Evolutionary conservation across 2,888 invertebrate species (phyloP).

Genomic region (Blastobasis lacticolella): DNA sequence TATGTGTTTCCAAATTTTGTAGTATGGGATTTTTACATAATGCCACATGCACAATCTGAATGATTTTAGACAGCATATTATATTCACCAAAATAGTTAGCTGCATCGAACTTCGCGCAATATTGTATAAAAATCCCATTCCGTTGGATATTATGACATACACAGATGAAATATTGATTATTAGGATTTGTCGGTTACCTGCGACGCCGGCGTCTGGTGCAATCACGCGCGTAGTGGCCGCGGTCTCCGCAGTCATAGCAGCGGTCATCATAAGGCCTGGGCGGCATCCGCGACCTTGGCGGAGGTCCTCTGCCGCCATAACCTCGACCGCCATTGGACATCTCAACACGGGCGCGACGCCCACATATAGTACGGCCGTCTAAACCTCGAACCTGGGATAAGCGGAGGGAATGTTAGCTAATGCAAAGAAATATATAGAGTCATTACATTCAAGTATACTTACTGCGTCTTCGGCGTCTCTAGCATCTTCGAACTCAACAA

Average conservation of each 20-base stretch:
- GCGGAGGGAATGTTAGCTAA: background rate
- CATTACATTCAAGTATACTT: constrained; percentile 31
- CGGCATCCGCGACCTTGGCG: constrained; percentile 75
- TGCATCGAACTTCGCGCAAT: background rate
- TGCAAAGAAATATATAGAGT: background rate
- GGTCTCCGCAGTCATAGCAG: constrained; percentile 95
- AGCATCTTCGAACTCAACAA: constrained; percentile 94
- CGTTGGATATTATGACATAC: constrained; percentile 11
- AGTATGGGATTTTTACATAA: constrained; percentile 52
- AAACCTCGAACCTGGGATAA: constrained; percentile 64
- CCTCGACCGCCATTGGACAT: constrained; percentile 89
- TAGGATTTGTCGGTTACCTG: constrained; percentile 38
- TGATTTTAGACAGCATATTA: background rate
- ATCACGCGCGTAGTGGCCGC: constrained; percentile 95
- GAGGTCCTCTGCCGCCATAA: constrained; percentile 72
- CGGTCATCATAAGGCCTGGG: constrained; percentile 93
- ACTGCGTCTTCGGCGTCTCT: constrained; percentile 95
- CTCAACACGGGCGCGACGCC: constrained; percentile 92
- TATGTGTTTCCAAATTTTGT: constrained; percentile 51
- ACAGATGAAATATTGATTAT: constrained; percentile 5
- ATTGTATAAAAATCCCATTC: constrained; percentile 44
- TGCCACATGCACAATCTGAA: background rate
- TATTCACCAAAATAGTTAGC: background rate
- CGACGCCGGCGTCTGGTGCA: constrained; percentile 83
- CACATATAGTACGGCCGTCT: constrained; percentile 90